phyloP scores from a whole-genome alignment of 2,888 invertebrate species.

The Caenorhabditis wallacei region DNA sequence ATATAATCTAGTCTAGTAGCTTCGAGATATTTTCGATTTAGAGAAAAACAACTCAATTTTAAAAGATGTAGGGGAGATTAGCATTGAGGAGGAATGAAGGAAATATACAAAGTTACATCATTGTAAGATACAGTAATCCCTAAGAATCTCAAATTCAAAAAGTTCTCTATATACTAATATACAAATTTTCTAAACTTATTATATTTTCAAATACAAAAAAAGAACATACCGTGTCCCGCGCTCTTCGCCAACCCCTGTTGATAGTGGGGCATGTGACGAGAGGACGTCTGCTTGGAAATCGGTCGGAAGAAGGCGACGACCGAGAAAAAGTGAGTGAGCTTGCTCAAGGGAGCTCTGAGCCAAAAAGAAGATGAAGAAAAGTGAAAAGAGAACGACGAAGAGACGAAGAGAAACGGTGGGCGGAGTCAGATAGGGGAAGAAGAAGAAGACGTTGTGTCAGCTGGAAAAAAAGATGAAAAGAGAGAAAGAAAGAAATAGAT shows the following conservation, averaged over 20 bases:
- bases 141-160: background rate
- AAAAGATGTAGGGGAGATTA: too few species aligned
- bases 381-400: slow-evolving; percentile 39
- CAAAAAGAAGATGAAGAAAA: slow-evolving; percentile 41
- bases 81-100: too few species aligned
- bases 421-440: slow-evolving; percentile 5
- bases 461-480: slow-evolving; percentile 31
- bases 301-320: slow-evolving; percentile 50
- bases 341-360: slow-evolving; percentile 22
- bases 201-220: too few species aligned
- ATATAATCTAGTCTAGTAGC: background rate
- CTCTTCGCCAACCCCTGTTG: slow-evolving; percentile 57
- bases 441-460: slow-evolving; percentile 47
- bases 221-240: slow-evolving; percentile 61
- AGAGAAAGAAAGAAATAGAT: slow-evolving; percentile 13
- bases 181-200: too few species aligned
- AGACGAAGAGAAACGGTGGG: slow-evolving; percentile 16
- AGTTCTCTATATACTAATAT: too few species aligned
- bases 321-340: slow-evolving; percentile 38
- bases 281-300: slow-evolving; percentile 45
- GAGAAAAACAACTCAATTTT: too few species aligned
- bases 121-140: background rate
- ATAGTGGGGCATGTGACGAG: slow-evolving; percentile 63
- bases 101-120: too few species aligned
- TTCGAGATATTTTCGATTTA: too few species aligned